Evolutionary conservation across 1,140 invertebrate species (phyloP).

Genomic region (Choristoneura fumiferana): DNA sequence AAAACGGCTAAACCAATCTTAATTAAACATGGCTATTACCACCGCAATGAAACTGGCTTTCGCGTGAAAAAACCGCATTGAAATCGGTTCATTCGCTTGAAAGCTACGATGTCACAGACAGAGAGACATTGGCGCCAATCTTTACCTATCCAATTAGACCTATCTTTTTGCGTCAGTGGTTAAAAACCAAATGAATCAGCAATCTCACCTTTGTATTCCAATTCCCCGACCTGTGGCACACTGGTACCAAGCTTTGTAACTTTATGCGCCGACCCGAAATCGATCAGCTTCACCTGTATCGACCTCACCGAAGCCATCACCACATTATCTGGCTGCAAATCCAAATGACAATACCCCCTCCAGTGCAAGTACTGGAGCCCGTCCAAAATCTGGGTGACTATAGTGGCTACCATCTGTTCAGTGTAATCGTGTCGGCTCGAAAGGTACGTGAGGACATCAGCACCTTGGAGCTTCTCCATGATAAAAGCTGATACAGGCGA

Average conservation of each 20-base stretch:
- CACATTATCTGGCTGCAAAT: conserved; percentile 98
- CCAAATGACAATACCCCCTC: conserved; percentile 93
- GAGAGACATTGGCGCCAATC: too few species aligned
- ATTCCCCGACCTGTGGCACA: conserved; percentile 83
- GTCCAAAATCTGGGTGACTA: conserved; percentile 91
- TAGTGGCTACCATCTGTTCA: conserved; percentile 92
- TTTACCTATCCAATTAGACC: too few species aligned
- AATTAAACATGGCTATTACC: too few species aligned
- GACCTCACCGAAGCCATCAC: conserved; percentile 93
- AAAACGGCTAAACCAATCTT: too few species aligned
- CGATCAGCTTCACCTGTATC: conserved; percentile 94
- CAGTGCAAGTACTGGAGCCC: conserved; percentile 95
- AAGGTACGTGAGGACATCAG: conserved; percentile 94
- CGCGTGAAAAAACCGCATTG: too few species aligned
- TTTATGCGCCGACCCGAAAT: conserved; percentile 91
- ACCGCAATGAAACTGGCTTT: too few species aligned
- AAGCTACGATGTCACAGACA: too few species aligned
- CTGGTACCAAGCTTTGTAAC: conserved; percentile 88
- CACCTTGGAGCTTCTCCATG: conserved; percentile 93
- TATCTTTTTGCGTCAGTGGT: too few species aligned
- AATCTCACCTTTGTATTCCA: conserved; percentile 84
- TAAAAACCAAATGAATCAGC: too few species aligned
- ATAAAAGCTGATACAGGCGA: conserved; percentile 85
- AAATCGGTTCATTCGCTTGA: too few species aligned
- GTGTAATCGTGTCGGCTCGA: conserved; percentile 92